Base-by-base conservation (phyloP, 2,113 vertebrate species). In the Brienomyrus brachyistius region DNA sequence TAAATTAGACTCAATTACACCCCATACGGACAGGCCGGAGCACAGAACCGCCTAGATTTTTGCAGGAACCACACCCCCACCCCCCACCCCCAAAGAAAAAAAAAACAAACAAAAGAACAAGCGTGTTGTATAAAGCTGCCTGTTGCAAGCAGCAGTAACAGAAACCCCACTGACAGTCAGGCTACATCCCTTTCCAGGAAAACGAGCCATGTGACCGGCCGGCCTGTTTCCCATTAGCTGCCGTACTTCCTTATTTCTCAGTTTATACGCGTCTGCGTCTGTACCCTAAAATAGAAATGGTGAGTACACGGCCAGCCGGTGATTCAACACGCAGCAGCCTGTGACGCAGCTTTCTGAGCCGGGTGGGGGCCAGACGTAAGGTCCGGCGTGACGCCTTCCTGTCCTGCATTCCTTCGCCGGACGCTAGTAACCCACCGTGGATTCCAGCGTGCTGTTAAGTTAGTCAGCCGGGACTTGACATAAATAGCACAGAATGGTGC, bases 231-330 rank as follows among this genome's bases (percentile, higher is more conserved):
- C 94, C 62, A 92, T 95, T 91, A 94, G 91, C 93, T 92, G 91
- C 0, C 40, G 89, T 88, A 94, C 94, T 95, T 96, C 95, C 94
- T 94, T 91, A 89, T 91, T 91, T 91, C 31, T 80, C 35, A 15
- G 80, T 80, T 90, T 90, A 89, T 90, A 77, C 35, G 59, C 62
- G 87, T 88, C 21, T 87, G 48, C 48, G 43, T 84, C 88, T 91
- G 35, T 90, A 43, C 11, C 89, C 87, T 88, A 90, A 91, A 90
- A 91, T 87, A 91, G 52, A 88, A 21, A 27, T 83, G 43, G 19
- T 0, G 0, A 21, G 66, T 90, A 54, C 27, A 50, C 43, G 62
- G 70, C 17, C 15, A 59, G 62, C 82, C 47, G 51, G 85, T 40
- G 66, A 88, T 13, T 52, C 50, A 86, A 31, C 47, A 23, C 10